Evolutionary conservation across 2,113 vertebrate genomes (phyloP).

Genomic region (Formicarius rufipectus): DNA sequence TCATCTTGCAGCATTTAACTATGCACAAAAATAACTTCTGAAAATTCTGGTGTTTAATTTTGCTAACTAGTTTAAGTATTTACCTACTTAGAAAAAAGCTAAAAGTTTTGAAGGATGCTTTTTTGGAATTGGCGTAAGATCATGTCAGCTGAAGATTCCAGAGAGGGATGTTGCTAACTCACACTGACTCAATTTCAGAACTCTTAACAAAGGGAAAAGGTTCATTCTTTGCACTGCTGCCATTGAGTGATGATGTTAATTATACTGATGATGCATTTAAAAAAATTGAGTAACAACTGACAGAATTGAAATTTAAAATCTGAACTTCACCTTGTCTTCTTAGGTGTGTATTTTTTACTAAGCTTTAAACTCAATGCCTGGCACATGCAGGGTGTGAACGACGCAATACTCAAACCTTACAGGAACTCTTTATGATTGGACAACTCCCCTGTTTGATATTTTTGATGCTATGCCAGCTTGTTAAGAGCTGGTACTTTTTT

Average conservation of each 20-base stretch:
- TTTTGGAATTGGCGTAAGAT: conserved; percentile 54
- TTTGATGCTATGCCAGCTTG: conserved; percentile 44
- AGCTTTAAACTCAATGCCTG: conserved; percentile 66
- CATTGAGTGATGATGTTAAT: not conserved
- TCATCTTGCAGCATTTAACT: conserved; percentile 80
- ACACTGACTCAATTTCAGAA: conserved; percentile 66
- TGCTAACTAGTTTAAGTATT: conserved; percentile 78
- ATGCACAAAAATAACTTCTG: conserved; percentile 77
- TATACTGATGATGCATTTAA: conserved; percentile 11
- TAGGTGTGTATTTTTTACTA: conserved; percentile 57
- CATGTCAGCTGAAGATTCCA: conserved; percentile 30
- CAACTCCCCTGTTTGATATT: conserved; percentile 42
- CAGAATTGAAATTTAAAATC: conserved; percentile 7
- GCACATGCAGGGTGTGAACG: conserved; percentile 51
- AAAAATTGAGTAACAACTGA: conserved; percentile 54
- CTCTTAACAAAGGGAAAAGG: conserved; percentile 71
- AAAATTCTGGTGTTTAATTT: conserved; percentile 77
- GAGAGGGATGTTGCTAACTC: conserved; percentile 64
- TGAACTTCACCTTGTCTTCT: conserved; percentile 39
- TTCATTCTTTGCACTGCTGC: conserved; percentile 22
- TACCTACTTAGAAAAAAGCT: conserved; percentile 77
- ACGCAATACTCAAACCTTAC: conserved; percentile 34
- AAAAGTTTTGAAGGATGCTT: conserved; percentile 66
- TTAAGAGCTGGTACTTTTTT: conserved; percentile 71
- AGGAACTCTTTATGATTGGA: conserved; percentile 59